A percentile compares a stretch with the other conserved stretches of the same genome.
phyloP scores from a whole-genome alignment of 1,140 invertebrate species.

The Metopolophium dirhodum region DNA sequence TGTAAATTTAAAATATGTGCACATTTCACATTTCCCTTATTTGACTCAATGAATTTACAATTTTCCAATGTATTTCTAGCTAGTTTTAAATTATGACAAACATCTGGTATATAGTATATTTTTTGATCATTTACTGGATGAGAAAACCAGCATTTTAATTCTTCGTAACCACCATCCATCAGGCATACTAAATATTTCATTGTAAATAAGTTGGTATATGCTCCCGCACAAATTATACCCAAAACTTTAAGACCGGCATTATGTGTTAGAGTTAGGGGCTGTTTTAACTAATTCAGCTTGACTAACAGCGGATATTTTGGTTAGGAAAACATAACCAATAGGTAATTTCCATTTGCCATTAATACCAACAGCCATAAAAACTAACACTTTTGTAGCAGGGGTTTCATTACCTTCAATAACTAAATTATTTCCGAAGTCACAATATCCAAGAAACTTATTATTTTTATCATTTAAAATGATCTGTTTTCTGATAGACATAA shows the following conservation, averaged over 20 bases:
- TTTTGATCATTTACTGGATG: no score
- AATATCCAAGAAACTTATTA: neutral
- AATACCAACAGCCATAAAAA: neutral
- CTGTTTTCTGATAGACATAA: neutral
- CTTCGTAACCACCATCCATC: no score
- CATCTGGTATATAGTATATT: no score
- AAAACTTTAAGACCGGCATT: slow-evolving; percentile 24
- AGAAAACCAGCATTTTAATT: no score
- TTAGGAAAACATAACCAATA: neutral
- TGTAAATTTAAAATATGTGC: no score
- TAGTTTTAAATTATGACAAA: no score
- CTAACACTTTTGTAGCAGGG: neutral
- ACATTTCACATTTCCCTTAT: no score
- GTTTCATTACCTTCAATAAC: neutral
- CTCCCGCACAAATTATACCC: slow-evolving; percentile 11
- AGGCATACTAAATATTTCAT: neutral
- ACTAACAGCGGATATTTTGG: slow-evolving; percentile 2
- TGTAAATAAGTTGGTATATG: neutral
- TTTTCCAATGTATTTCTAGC: no score
- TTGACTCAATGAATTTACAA: no score
- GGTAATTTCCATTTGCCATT: neutral
- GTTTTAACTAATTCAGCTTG: slow-evolving; percentile 5
- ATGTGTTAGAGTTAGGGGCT: neutral
- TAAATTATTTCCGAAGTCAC: neutral
- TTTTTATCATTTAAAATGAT: neutral